These are phyloP conservation scores for Morone saxatilis DNA, from an alignment of 2,113 vertebrate genomes.

Conservation along the genomic window DNA sequence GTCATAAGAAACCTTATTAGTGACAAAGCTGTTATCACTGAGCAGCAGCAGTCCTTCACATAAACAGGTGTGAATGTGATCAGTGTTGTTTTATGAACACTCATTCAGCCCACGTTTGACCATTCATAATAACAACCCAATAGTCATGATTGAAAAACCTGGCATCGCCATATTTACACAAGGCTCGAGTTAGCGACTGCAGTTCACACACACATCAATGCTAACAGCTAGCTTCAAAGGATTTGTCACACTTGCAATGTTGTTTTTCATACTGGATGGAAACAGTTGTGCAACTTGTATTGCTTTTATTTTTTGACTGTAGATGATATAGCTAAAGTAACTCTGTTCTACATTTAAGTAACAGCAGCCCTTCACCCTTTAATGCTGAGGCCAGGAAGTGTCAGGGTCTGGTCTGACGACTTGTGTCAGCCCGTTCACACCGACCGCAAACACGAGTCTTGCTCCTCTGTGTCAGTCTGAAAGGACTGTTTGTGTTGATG, in stretches of 20 bases:
- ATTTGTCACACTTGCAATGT: neutral
- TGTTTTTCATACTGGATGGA: neutral
- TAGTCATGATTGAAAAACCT: neutral
- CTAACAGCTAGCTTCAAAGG: neutral
- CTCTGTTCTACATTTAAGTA: neutral
- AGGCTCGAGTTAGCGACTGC: neutral
- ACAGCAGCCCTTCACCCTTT: neutral
- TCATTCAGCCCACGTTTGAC: neutral
- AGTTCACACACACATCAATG: neutral
- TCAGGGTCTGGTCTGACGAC: constrained; percentile 19
- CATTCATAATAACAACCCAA: neutral
- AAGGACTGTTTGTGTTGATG: constrained; percentile 38
- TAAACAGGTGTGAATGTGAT: neutral
- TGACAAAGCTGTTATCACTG: neutral
- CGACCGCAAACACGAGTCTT: constrained; percentile 15
- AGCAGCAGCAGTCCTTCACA: neutral
- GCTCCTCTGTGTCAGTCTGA: constrained; percentile 28
- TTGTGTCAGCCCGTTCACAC: constrained; percentile 12
- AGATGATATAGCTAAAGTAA: neutral
- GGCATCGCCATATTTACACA: neutral
- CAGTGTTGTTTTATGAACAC: neutral
- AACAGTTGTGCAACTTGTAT: neutral
- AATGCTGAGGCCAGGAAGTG: constrained; percentile 1
- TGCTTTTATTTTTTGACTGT: neutral
- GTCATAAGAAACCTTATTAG: neutral